Evolutionary conservation across 2,113 vertebrate species (phyloP).

Genomic region (Carollia perspicillata): DNA sequence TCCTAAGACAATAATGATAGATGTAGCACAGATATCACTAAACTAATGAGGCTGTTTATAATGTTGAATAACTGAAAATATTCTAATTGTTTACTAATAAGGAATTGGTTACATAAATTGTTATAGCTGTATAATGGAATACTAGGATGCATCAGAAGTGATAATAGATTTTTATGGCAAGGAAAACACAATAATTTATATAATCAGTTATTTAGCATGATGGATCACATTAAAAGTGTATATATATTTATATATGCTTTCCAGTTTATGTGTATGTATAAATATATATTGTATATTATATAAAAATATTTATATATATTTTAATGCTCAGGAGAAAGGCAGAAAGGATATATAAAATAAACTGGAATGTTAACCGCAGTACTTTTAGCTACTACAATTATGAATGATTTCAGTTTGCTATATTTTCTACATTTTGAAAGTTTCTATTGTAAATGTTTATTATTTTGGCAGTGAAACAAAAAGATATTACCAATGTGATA

Average conservation of each 20-base stretch:
- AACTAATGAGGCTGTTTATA: not conserved
- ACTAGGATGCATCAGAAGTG: not conserved
- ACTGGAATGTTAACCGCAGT: not conserved
- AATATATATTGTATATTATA: too few species aligned
- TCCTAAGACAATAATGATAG: not conserved
- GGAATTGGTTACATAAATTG: not conserved
- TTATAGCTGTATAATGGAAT: not conserved
- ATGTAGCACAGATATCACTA: not conserved
- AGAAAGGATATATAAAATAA: not conserved
- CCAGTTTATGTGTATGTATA: not conserved
- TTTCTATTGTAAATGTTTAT: not conserved
- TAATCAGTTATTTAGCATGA: constrained; percentile 6
- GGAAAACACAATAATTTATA: not conserved
- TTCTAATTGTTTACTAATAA: constrained; percentile 9
- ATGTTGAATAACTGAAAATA: not conserved
- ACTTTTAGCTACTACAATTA: not conserved
- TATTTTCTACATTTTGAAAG: not conserved
- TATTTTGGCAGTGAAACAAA: constrained; percentile 15
- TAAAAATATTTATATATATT: not conserved
- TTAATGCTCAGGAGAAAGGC: not conserved
- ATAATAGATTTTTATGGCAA: not conserved
- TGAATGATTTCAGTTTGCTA: not conserved
- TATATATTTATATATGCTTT: too few species aligned
- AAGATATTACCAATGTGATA: not conserved
- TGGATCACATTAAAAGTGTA: not conserved